These are phyloP conservation scores for Sylvilagus floridanus DNA, from an alignment of 2,797 vertebrate genomes.

Conservation along the genomic window DNA sequence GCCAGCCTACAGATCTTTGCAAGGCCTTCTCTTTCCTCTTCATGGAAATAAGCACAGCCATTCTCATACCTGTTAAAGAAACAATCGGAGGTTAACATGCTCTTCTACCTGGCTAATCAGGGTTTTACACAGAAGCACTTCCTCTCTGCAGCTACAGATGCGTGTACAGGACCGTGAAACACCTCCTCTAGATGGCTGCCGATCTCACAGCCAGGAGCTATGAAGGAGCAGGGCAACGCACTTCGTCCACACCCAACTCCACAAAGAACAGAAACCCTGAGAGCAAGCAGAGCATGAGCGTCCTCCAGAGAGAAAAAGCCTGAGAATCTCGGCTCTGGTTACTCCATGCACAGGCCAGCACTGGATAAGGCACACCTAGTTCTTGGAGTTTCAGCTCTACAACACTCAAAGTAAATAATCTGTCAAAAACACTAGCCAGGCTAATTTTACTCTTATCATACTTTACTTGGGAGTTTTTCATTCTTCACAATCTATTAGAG, in stretches of 20 bases:
- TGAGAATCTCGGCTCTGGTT: not conserved
- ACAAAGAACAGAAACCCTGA: not conserved
- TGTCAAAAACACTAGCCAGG: not conserved
- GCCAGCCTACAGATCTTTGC: constrained; percentile 95
- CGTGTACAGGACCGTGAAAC: not conserved
- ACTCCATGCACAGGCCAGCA: not conserved
- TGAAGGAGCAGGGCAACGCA: not conserved
- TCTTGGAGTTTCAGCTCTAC: constrained; percentile 31
- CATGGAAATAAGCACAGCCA: constrained; percentile 96
- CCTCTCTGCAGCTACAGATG: constrained; percentile 8
- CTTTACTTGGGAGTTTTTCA: not conserved
- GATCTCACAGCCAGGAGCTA: not conserved
- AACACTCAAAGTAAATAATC: not conserved
- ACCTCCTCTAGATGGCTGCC: not conserved
- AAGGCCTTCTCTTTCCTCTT: constrained; percentile 96
- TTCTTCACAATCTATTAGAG: constrained; percentile 1
- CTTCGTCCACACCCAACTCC: not conserved
- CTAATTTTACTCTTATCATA: constrained; percentile 19
- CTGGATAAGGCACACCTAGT: not conserved
- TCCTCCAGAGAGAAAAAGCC: not conserved
- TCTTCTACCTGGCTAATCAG: constrained; percentile 47
- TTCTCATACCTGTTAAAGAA: constrained; percentile 94
- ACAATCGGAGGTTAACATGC: constrained; percentile 14
- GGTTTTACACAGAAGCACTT: constrained; percentile 27
- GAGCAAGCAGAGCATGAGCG: not conserved